phyloP scores from a whole-genome alignment of 2,797 vertebrate genomes.

The Gephyroberyx darwinii region DNA sequence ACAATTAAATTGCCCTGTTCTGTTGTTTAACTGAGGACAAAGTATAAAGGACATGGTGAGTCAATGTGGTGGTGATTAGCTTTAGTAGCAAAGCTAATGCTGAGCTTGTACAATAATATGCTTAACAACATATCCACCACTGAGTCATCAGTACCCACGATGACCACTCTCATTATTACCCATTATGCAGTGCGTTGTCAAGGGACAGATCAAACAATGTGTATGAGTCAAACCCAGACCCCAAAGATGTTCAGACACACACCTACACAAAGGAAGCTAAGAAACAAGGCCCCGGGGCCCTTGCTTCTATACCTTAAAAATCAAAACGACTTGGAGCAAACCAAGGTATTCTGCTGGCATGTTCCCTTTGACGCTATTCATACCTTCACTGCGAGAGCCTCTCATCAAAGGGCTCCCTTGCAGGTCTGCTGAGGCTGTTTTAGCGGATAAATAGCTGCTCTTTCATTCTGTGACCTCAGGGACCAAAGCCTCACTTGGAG shows the following conservation, averaged over 20 bases:
- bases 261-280: constrained; percentile 50
- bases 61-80: constrained; percentile 5
- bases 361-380: constrained; percentile 28
- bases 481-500: constrained; percentile 32
- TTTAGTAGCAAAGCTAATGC: not conserved
- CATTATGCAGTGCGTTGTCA: not conserved
- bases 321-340: constrained; percentile 38
- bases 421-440: constrained; percentile 33
- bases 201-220: constrained; percentile 28
- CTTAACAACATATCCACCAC: constrained; percentile 10
- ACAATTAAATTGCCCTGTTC: not conserved
- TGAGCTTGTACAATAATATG: not conserved
- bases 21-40: not conserved
- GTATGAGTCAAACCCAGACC: constrained; percentile 29
- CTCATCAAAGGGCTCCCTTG: constrained; percentile 30
- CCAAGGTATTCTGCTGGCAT: constrained; percentile 24
- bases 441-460: constrained; percentile 48
- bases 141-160: constrained; percentile 27
- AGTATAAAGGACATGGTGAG: constrained; percentile 8
- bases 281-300: constrained; percentile 20
- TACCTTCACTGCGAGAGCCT: constrained; percentile 17
- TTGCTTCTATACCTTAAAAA: constrained; percentile 34
- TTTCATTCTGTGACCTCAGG: constrained; percentile 24
- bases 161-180: constrained; percentile 39
- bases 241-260: constrained; percentile 41